Base-by-base conservation (phyloP, 2,888 invertebrate species). In the Pollenia labialis region DNA sequence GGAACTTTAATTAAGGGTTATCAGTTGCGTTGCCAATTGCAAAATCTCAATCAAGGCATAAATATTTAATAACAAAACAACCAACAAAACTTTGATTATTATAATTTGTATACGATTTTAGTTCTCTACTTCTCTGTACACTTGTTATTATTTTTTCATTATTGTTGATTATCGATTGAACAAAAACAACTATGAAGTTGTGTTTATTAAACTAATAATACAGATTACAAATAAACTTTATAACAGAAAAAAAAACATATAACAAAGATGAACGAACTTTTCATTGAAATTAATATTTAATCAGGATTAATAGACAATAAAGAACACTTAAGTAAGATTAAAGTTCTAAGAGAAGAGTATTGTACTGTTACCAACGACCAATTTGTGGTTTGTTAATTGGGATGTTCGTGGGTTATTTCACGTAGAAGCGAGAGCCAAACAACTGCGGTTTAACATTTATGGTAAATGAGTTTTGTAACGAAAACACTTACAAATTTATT, bases 1-100 rank as follows among this genome's bases (percentile, higher is more conserved):
- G 42, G 44, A 66, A 83, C 75, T 83, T 60, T 52, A 80, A 75
- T 86, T 64, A 83, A 76, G 83, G 83, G 86, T 86, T 86, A 86
- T 86, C 86, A 83, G 71, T 80, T 80, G 71, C 64, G 50, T 80
- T 86, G 79, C 64, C 80, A 75, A 46, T 74, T 75, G 74, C 74
- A 54, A 75, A 80, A 74, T 54, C 74, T 54, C 69, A 69, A 71
- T 64, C 74, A 75, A 80, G 54, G 18, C 56, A 56, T 56, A 81
- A 64, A 42, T 62, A 64, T 40, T 75, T 32, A 71, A 50, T 23
- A 68, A 50, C 4, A 64, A 54, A 46, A 16, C 12, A 40, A n/a
- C 48, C 44, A 72, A 52, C 11, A 68, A 66, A 80, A 54, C 44
- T 56, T 60, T 85, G 81, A 71, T 84, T 84, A 71, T 62, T 77